Conservation (phyloP, 2,888 invertebrate species). For the Digitonthophagus gazella region DNA sequence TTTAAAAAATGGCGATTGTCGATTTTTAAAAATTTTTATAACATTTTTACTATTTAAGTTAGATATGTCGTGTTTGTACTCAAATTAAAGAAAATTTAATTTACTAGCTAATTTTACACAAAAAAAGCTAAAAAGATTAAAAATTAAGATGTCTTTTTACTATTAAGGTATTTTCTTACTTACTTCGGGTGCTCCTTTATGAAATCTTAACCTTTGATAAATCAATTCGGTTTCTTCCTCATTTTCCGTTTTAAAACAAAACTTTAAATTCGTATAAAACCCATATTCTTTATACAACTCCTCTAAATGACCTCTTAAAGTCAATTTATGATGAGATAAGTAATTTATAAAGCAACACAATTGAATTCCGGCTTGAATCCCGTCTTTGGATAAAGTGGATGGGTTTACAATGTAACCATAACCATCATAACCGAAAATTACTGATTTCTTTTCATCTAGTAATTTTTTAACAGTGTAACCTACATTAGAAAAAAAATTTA, state of each 20-base stretch:
- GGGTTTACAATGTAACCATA: constrained; percentile 95
- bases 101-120: no score
- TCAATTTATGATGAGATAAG: constrained; percentile 60
- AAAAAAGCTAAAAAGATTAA: no score
- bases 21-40: no score
- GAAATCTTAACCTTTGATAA: constrained; percentile 80
- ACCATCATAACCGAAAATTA: constrained; percentile 95
- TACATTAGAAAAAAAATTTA: constrained; percentile 37
- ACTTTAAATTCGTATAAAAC: constrained; percentile 81
- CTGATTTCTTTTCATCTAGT: constrained; percentile 66
- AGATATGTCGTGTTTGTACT: no score
- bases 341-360: constrained; percentile 67
- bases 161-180: constrained; percentile 39
- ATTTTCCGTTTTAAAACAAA: constrained; percentile 87
- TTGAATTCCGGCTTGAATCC: constrained; percentile 83
- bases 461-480: constrained; percentile 76
- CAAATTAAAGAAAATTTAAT: no score
- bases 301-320: constrained; percentile 63
- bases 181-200: constrained; percentile 61
- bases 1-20: no score
- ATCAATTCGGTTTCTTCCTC: constrained; percentile 66
- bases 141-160: neutral
- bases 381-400: constrained; percentile 92
- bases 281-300: constrained; percentile 84
- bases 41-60: no score